Conservation (phyloP, 2,113 vertebrate species). For the Etheostoma cragini region DNA sequence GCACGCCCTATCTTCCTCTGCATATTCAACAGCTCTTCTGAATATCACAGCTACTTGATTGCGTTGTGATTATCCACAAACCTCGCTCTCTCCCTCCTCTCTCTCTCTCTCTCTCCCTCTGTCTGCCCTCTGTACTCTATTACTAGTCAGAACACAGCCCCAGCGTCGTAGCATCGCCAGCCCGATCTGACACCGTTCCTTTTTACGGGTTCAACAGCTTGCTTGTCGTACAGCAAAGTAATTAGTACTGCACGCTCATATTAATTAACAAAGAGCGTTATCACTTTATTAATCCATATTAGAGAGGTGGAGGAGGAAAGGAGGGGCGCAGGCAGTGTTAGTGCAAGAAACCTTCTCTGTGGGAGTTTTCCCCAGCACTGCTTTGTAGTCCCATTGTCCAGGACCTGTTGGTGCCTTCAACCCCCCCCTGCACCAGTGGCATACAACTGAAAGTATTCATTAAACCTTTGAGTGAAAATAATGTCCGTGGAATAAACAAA, state of each 20-base stretch:
- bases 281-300: constrained; percentile 97
- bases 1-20: constrained; percentile 41
- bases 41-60: constrained; percentile 70
- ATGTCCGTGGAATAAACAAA: constrained; percentile 97
- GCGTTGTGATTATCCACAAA: constrained; percentile 66
- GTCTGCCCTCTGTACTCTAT: constrained; percentile 53
- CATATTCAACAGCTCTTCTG: constrained; percentile 65
- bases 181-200: constrained; percentile 74
- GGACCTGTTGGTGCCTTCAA: constrained; percentile 69
- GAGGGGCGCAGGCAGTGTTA: constrained; percentile 40
- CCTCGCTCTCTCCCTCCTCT: constrained; percentile 18
- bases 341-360: constrained; percentile 81
- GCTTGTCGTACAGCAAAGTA: constrained; percentile 92
- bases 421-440: constrained; percentile 87
- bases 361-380: constrained; percentile 81
- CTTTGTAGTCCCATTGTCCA: constrained; percentile 85
- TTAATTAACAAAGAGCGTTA: constrained; percentile 98
- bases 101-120: not conserved
- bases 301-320: constrained; percentile 67
- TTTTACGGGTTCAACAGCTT: constrained; percentile 86
- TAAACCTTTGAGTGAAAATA: constrained; percentile 96
- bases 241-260: constrained; percentile 95
- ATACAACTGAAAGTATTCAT: constrained; percentile 90
- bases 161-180: constrained; percentile 54
- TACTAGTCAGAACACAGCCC: constrained; percentile 67